Conservation (phyloP, 2,797 vertebrate genomes). For the Mus spretus region DNA sequence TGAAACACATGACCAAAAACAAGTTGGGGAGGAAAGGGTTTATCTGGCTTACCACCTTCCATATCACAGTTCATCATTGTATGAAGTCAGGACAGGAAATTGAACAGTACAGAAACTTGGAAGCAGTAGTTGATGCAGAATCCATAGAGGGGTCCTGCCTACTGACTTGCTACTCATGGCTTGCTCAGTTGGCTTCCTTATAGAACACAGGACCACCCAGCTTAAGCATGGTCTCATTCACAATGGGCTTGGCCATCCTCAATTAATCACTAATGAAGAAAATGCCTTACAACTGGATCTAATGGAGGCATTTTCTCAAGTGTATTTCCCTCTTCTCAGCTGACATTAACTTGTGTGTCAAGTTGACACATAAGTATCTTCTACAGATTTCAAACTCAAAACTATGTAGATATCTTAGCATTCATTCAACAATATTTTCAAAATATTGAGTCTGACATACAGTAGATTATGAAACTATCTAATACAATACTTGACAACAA, state of each 20-base stretch:
- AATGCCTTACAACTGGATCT: background rate
- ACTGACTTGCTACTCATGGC: background rate
- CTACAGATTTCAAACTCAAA: background rate
- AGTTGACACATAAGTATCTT: background rate
- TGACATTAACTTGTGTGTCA: background rate
- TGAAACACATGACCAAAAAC: background rate
- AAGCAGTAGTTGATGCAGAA: too few relatives aligned
- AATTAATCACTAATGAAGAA: background rate
- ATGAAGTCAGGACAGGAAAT: background rate
- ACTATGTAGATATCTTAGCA: background rate
- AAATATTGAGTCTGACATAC: conserved; percentile 49
- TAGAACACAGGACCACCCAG: background rate
- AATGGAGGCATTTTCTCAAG: background rate
- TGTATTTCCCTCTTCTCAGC: background rate
- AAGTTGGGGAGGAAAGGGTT: background rate
- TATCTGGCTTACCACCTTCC: background rate
- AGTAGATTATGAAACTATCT: conserved; percentile 34
- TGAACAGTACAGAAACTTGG: background rate
- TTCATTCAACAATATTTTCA: conserved; percentile 15
- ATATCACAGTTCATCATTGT: background rate
- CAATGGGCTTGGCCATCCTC: background rate
- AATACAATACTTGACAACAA: conserved; percentile 24
- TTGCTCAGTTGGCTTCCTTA: background rate
- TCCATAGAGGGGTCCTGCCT: background rate
- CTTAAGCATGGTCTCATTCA: background rate